phyloP scores from a whole-genome alignment of 1,140 invertebrate genomes.

The Euglossa dilemma region DNA sequence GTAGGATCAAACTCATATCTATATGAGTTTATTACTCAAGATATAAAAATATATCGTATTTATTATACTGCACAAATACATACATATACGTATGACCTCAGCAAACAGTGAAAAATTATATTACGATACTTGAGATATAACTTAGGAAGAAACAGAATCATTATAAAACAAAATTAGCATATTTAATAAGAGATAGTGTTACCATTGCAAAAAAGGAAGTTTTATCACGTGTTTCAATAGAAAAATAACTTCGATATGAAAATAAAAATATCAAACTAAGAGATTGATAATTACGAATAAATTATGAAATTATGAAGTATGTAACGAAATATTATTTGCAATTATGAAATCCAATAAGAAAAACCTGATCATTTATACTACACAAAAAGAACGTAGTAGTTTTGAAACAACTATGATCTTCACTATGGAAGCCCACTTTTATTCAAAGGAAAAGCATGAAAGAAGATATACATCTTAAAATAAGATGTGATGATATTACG shows the following conservation, averaged over 20 bases:
- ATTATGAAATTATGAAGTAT: not conserved
- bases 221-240: not conserved
- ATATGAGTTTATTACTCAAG: conserved; percentile 15
- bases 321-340: not conserved
- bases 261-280: too few relatives aligned
- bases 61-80: conserved; percentile 23
- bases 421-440: conserved; percentile 61
- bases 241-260: not conserved
- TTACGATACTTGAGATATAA: not conserved
- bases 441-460: conserved; percentile 47
- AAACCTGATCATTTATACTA: not conserved
- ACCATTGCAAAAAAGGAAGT: conserved; percentile 1
- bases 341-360: conserved; percentile 16
- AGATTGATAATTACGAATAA: not conserved
- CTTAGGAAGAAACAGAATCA: not conserved
- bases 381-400: conserved; percentile 19
- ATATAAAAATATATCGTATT: conserved; percentile 63
- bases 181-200: conserved; percentile 12
- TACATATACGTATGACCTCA: not conserved
- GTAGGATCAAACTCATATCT: conserved; percentile 38
- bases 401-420: conserved; percentile 49
- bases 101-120: not conserved
- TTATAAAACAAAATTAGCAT: conserved; percentile 2
- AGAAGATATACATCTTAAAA: conserved; percentile 27
- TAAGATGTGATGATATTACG: conserved; percentile 18